Conservation (phyloP, 2,113 vertebrate species). For the Ictalurus furcatus region DNA sequence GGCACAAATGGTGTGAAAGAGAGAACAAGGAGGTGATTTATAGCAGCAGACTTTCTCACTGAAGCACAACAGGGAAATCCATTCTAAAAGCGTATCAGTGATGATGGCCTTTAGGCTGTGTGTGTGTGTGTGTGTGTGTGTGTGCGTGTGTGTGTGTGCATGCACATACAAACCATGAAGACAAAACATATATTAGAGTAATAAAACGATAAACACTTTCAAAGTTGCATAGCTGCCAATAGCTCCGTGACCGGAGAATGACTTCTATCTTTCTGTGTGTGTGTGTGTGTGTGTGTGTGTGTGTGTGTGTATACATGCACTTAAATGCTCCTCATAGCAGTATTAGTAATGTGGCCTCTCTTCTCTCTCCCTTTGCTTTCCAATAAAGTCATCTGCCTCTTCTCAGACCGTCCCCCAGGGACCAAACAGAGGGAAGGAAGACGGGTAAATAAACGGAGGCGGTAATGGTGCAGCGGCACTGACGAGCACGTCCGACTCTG, state of each 20-base stretch:
- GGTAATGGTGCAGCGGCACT: slow-evolving; percentile 43
- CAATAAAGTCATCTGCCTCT: slow-evolving; percentile 47
- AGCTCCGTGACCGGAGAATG: slow-evolving; percentile 24
- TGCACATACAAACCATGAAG: slow-evolving; percentile 34
- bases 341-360: slow-evolving; percentile 15
- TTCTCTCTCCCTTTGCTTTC: slow-evolving; percentile 29
- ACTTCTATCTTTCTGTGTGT: slow-evolving; percentile 3
- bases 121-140: slow-evolving; percentile 28
- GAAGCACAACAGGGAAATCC: slow-evolving; percentile 73
- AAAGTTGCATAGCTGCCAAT: slow-evolving; percentile 42
- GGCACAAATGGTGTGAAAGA: slow-evolving; percentile 36
- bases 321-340: slow-evolving; percentile 19
- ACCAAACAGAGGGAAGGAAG: slow-evolving; percentile 50
- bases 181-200: slow-evolving; percentile 48
- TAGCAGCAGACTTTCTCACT: slow-evolving; percentile 71
- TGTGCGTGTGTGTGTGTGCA: slow-evolving; percentile 25
- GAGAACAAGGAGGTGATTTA: slow-evolving; percentile 75
- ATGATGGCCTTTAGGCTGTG: slow-evolving; percentile 65
- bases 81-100: slow-evolving; percentile 73
- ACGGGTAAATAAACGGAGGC: slow-evolving; percentile 51
- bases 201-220: slow-evolving; percentile 50
- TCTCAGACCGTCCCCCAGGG: slow-evolving; percentile 37
- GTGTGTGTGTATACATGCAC: slow-evolving; percentile 39
- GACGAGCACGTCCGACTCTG: slow-evolving; percentile 46
- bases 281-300: slow-evolving; percentile 22